phyloP scores from a whole-genome alignment of 2,797 vertebrate genomes.

The Tinamus major region DNA sequence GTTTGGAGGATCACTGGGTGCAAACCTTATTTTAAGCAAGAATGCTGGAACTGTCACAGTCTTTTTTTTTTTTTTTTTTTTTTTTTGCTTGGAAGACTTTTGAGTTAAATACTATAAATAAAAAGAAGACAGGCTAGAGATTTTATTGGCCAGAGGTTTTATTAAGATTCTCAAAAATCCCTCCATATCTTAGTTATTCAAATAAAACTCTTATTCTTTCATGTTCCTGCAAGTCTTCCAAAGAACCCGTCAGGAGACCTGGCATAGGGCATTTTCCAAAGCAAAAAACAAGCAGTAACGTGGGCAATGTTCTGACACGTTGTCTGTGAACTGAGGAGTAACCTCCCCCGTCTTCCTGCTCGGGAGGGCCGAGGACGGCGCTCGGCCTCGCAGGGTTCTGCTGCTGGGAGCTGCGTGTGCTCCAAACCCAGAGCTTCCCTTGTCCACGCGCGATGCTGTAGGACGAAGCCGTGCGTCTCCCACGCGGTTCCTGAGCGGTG shows the following conservation, averaged over 20 bases:
- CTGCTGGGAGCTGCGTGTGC: rapidly evolving
- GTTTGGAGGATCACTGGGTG: background rate
- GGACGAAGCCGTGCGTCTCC: rapidly evolving
- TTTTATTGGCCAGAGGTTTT: background rate
- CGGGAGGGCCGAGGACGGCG: background rate
- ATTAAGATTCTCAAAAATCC: background rate
- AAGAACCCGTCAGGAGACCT: background rate
- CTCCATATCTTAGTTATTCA: background rate
- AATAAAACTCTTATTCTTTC: background rate
- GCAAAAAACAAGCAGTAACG: rapidly evolving
- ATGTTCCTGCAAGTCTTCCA: background rate
- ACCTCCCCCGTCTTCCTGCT: rapidly evolving
- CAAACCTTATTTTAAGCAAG: background rate
- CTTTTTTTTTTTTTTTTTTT: background rate
- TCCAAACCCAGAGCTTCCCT: rapidly evolving
- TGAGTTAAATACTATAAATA: background rate
- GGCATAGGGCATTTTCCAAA: background rate
- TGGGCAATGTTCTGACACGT: rapidly evolving
- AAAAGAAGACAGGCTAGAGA: background rate
- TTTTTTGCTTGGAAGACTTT: background rate
- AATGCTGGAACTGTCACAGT: background rate
- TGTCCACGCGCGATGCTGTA: rapidly evolving
- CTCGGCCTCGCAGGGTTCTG: rapidly evolving
- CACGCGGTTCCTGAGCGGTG: rapidly evolving
- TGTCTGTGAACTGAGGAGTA: background rate